Percentiles rank a stretch among this genome's conserved stretches.
Conservation (phyloP, 2,797 vertebrate genomes). For the Cryptoblepharus egeriae region DNA sequence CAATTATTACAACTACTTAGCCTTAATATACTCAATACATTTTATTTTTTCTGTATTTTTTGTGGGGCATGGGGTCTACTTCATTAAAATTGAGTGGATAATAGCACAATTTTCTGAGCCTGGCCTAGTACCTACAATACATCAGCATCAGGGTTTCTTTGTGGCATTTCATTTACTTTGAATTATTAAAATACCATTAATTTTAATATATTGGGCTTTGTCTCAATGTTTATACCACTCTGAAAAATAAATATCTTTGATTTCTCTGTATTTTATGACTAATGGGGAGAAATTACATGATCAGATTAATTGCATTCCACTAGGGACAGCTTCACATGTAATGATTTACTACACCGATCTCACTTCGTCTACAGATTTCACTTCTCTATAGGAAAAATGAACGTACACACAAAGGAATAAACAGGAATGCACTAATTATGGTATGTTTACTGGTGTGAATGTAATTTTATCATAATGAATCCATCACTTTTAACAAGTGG, state of each 20-base stretch:
- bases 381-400: background rate
- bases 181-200: conserved; percentile 51
- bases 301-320: conserved; percentile 45
- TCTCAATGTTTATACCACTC: conserved; percentile 47
- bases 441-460: background rate
- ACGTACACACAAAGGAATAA: background rate
- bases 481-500: background rate
- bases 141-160: conserved; percentile 57
- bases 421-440: background rate
- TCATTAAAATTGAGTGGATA: conserved; percentile 66
- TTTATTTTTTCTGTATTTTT: conserved; percentile 50
- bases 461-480: background rate
- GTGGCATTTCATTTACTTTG: conserved; percentile 55
- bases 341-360: background rate
- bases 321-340: background rate
- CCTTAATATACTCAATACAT: conserved; percentile 53
- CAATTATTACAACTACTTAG: conserved; percentile 54
- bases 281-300: conserved; percentile 42
- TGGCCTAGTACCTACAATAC: conserved; percentile 36
- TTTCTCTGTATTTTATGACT: conserved; percentile 40
- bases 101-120: conserved; percentile 51
- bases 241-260: conserved; percentile 51
- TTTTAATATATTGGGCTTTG: conserved; percentile 37
- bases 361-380: conserved; percentile 2
- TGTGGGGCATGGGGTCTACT: conserved; percentile 39